A percentile compares a stretch with the other conserved stretches of the same genome.
These are phyloP conservation scores for Drosophila melanogaster DNA, from an alignment of 1,140 invertebrate species.

Conservation along the genomic window Release_6_plus_ISO1_MT NT_033777.3:18438001-18438500, in stretches of 20 bases:
- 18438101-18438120: constrained; percentile 29
- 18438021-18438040: not conserved
- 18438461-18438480: constrained; percentile 61
- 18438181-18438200: constrained; percentile 39
- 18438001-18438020: not conserved
- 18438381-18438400: constrained; percentile 72
- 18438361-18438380: constrained; percentile 77
- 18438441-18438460: constrained; percentile 80
- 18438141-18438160: constrained; percentile 10
- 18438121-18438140: constrained; percentile 16
- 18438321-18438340: constrained; percentile 10
- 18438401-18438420: constrained; percentile 56
- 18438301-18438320: constrained; percentile 42
- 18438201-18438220: constrained; percentile 42
- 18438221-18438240: constrained; percentile 17
- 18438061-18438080: constrained; percentile 15
- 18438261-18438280: constrained; percentile 20
- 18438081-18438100: constrained; percentile 27
- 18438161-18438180: constrained; percentile 3
- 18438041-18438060: constrained; percentile 1
- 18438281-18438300: constrained; percentile 45
- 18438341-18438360: constrained; percentile 52
- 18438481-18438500: constrained; percentile 65
- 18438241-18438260: constrained; percentile 31
- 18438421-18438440: constrained; percentile 21